Percentiles rank a stretch among this genome's conserved stretches.
Evolutionary conservation across 1,140 invertebrate species (phyloP).

Genomic region (Littorina saxatilis): DNA sequence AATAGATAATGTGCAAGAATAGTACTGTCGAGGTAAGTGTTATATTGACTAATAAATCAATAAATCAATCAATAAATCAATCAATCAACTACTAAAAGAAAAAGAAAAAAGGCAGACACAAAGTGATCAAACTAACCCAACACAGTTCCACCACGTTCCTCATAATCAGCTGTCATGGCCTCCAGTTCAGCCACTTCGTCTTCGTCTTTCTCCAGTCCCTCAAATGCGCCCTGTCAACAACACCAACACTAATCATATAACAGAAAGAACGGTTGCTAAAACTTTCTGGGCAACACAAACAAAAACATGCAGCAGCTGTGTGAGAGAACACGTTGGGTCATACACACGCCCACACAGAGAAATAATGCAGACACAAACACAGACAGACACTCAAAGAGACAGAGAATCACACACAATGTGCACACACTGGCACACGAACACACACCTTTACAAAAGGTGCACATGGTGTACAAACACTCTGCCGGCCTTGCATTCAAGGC

Average conservation of each 20-base stretch:
- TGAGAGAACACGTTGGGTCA: neutral
- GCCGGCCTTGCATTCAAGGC: no score
- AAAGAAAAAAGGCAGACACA: no score
- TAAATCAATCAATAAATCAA: no score
- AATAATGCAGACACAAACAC: neutral
- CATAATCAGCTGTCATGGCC: slow-evolving; percentile 84
- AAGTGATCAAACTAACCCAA: slow-evolving; percentile 22
- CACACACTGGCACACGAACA: neutral
- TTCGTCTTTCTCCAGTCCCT: slow-evolving; percentile 89
- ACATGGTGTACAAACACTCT: no score
- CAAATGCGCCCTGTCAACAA: slow-evolving; percentile 83
- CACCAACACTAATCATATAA: neutral
- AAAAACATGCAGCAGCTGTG: no score
- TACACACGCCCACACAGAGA: neutral
- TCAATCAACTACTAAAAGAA: no score
- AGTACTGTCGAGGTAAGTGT: no score
- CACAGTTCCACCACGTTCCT: slow-evolving; percentile 75
- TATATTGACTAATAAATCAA: no score
- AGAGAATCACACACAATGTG: neutral
- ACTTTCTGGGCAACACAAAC: no score
- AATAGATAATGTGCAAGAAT: no score
- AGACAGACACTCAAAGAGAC: neutral
- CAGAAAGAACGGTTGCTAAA: neutral
- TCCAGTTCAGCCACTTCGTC: slow-evolving; percentile 93
- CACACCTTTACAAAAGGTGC: neutral